Percentiles rank a stretch among this genome's conserved stretches.
Evolutionary conservation across 2,113 vertebrate genomes (phyloP).

Genomic region (Tonatia bakeri): DNA sequence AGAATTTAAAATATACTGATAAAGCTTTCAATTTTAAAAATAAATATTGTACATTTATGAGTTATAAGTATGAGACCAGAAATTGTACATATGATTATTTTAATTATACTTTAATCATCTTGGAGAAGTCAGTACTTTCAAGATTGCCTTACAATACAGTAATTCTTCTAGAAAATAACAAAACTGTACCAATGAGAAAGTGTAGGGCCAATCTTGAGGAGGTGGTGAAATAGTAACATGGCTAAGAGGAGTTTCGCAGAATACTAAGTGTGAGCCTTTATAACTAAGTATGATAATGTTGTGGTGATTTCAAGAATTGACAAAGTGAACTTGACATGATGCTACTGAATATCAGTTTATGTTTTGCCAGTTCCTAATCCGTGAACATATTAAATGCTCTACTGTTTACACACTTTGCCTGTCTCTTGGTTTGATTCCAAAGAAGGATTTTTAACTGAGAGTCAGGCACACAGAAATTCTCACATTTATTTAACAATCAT

Average conservation of each 20-base stretch:
- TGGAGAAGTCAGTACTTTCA: background rate
- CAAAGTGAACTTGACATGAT: background rate
- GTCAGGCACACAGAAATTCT: background rate
- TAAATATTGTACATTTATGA: background rate
- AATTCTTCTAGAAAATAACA: background rate
- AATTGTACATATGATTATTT: background rate
- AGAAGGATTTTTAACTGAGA: background rate
- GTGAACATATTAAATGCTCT: background rate
- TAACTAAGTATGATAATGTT: background rate
- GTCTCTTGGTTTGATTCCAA: background rate
- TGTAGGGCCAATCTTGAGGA: background rate
- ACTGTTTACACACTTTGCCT: background rate
- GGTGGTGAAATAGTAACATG: background rate
- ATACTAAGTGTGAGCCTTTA: background rate
- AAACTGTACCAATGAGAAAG: background rate
- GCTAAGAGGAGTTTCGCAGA: background rate
- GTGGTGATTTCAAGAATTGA: background rate
- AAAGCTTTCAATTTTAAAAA: conserved; percentile 2
- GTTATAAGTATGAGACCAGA: background rate
- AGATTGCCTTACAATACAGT: background rate
- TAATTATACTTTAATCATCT: background rate
- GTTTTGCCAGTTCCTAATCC: background rate
- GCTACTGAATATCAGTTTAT: background rate
- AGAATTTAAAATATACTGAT: background rate
- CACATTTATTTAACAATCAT: background rate